Evolutionary conservation across 2,797 vertebrate species (phyloP).

Genomic region (Spinibarbus caldwelli): DNA sequence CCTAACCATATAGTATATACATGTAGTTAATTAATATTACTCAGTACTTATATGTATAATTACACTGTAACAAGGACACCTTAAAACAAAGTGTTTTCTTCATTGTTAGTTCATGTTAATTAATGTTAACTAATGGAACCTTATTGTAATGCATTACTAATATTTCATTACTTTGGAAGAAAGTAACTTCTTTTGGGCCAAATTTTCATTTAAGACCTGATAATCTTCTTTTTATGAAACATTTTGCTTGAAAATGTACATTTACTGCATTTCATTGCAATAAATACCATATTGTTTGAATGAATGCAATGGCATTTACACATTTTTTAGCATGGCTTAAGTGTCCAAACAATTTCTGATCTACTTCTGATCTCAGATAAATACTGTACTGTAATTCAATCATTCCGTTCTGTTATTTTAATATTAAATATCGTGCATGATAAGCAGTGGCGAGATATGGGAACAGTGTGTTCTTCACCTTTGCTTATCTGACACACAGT

Average conservation of each 20-base stretch:
- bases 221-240: too few relatives aligned
- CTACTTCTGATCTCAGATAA: conserved; percentile 26
- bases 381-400: conserved; percentile 30
- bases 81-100: too few relatives aligned
- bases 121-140: too few relatives aligned
- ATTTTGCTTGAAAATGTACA: background rate
- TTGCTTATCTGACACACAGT: conserved; percentile 80
- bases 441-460: conserved; percentile 64
- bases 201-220: too few relatives aligned
- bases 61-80: too few relatives aligned
- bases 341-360: background rate
- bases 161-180: background rate
- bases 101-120: too few relatives aligned
- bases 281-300: too few relatives aligned
- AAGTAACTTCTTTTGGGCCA: too few relatives aligned
- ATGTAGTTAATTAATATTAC: too few relatives aligned
- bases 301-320: background rate
- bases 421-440: conserved; percentile 35
- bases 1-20: too few relatives aligned
- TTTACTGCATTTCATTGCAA: background rate
- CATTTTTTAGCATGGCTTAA: background rate
- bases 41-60: too few relatives aligned
- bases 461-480: conserved; percentile 72
- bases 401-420: conserved; percentile 50
- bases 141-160: background rate